Evolutionary conservation across 2,888 invertebrate genomes (phyloP).

Genomic region (Uloborus plumipes): DNA sequence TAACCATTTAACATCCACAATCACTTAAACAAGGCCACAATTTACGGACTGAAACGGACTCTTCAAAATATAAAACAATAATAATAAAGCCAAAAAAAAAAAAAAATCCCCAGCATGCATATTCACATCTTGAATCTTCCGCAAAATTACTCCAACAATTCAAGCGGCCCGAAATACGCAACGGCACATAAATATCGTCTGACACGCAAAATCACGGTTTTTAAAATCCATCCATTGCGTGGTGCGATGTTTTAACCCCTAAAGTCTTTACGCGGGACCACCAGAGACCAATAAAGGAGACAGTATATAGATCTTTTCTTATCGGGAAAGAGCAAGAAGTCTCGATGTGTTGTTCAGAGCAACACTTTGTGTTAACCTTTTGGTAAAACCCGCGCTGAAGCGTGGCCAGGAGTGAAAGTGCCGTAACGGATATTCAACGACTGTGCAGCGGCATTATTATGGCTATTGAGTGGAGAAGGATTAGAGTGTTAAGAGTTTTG

Average conservation of each 20-base stretch:
- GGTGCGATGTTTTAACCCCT: constrained; percentile 14
- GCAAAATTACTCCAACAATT: constrained; percentile 56
- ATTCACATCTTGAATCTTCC: neutral
- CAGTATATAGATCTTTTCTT: constrained; percentile 56
- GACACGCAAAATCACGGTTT: constrained; percentile 53
- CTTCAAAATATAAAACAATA: neutral
- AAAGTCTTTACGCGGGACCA: constrained; percentile 26
- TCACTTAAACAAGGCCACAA: neutral
- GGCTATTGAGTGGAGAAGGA: constrained; percentile 31
- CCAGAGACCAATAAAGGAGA: constrained; percentile 56
- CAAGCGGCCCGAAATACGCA: constrained; percentile 23
- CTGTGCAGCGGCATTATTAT: constrained; percentile 15
- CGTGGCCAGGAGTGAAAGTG: constrained; percentile 43
- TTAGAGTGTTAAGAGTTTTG: neutral
- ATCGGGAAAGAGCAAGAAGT: constrained; percentile 40
- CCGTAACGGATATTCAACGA: constrained; percentile 50
- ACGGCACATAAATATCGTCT: constrained; percentile 52
- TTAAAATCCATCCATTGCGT: constrained; percentile 41
- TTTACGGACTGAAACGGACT: neutral
- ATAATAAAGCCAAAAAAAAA: constrained; percentile 19
- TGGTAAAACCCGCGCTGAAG: neutral
- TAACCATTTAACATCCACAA: neutral
- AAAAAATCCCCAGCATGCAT: neutral
- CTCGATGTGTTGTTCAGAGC: constrained; percentile 28
- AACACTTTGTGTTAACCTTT: constrained; percentile 5